Percentiles rank a stretch among this genome's conserved stretches.
Evolutionary conservation across 2,888 invertebrate genomes (phyloP).

Genomic region (Oxytorus armatus): DNA sequence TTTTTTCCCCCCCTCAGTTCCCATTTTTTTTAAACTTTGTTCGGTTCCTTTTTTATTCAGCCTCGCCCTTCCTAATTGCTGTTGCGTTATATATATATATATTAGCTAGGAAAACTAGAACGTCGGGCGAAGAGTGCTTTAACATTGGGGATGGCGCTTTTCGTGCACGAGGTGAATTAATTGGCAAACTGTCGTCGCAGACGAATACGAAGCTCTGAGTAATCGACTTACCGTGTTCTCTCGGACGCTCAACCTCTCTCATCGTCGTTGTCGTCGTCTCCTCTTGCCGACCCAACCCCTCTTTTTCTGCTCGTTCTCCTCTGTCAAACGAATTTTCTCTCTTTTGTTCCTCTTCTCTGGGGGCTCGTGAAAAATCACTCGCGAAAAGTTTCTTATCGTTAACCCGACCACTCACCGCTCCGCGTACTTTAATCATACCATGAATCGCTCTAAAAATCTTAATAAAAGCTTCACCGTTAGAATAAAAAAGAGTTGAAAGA

Average conservation of each 20-base stretch:
- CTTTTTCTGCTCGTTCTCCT: constrained; percentile 42
- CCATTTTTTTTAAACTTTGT: constrained; percentile 14
- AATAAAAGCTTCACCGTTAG: no score
- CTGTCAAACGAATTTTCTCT: constrained; percentile 14
- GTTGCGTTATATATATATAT: constrained; percentile 1
- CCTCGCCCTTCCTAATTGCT: constrained; percentile 53
- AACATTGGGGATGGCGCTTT: no score
- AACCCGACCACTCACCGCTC: constrained; percentile 44
- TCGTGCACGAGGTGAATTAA: constrained; percentile 45
- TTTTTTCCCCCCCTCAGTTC: constrained; percentile 10
- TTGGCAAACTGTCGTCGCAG: constrained; percentile 44
- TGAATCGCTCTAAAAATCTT: neutral
- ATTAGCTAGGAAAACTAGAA: neutral
- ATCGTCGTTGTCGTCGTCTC: constrained; percentile 19
- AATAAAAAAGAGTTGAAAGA: neutral
- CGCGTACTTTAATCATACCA: neutral
- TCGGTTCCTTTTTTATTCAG: constrained; percentile 37
- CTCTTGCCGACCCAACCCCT: neutral
- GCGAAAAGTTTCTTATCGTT: constrained; percentile 65
- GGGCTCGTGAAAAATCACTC: constrained; percentile 70
- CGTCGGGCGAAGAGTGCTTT: constrained; percentile 8
- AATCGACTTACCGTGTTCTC: constrained; percentile 77
- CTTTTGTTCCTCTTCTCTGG: constrained; percentile 1
- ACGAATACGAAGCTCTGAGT: constrained; percentile 66
- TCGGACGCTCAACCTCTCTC: constrained; percentile 37